Evolutionary conservation across 2,888 invertebrate genomes (phyloP), one percentile per base, ranked within the genome.

Genomic region (Tholera decimalis): DNA sequence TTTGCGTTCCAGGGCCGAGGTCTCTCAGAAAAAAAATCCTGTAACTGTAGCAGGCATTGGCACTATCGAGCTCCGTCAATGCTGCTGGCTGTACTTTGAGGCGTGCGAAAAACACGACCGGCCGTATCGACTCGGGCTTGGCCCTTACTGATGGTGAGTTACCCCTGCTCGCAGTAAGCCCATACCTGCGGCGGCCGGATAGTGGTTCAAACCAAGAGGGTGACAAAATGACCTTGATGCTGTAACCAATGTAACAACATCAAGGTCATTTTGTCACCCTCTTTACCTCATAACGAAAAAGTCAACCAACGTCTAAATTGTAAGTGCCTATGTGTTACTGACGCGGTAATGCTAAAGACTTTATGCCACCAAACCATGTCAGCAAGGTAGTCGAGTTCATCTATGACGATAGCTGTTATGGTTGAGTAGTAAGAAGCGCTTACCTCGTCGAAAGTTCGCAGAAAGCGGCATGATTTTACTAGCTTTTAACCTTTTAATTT

Each of bases 361-460:
- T 65, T 37, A 59, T 73, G 73, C 46, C n/a, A 2, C 33, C 46
- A 35, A 39, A 37, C 7, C 58, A 37, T 4, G 53, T 44, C 22
- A 57, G 35, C 18, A 6, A 7, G n/a, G 2, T 13, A 2, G 15
- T 37, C n/a, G 15, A 60, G 59, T 37, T 28, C 11, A 33, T 60
- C 22, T 18, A 44, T 43, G 50, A 75, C 3, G 30, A 30, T 62
- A 51, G 63, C 26, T 59, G 55, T 64, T 61, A 68, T 63, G 37
- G 35, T n/a, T 20, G 22, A 49, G 7, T n/a, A 47, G 24, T 57
- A 30, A 57, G 18, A 26, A 41, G 15, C 11, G 33, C 88, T 86
- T 81, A 92, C 93, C 93, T 49, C 93, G 88, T 74, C 91, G 85
- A 71, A 93, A 93, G 85, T 89, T 93, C 55, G 86, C 91, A 68